These are phyloP conservation scores for Mormyrus iriodes DNA, from an alignment of 2,113 vertebrate genomes.

Conservation along the genomic window DNA sequence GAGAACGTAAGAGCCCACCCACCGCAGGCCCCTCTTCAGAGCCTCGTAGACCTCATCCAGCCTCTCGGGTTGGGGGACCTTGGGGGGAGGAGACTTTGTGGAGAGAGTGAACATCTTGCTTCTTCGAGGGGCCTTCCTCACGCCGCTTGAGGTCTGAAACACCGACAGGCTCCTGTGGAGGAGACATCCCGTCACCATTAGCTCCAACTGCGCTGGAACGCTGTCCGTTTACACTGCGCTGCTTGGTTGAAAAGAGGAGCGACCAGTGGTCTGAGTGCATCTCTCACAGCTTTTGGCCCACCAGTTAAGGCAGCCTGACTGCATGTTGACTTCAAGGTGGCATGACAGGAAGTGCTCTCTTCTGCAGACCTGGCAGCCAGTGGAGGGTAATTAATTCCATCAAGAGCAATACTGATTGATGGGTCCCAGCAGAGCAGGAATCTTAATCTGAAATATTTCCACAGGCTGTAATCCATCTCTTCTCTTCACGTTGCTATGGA, in stretches of 20 bases:
- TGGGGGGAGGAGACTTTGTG: conserved; percentile 76
- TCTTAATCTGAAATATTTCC: neutral
- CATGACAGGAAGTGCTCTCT: neutral
- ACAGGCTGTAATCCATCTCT: neutral
- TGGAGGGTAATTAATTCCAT: neutral
- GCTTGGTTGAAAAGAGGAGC: neutral
- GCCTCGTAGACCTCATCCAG: conserved; percentile 85
- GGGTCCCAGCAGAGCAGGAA: neutral
- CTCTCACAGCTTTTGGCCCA: neutral
- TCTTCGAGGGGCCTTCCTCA: conserved; percentile 76
- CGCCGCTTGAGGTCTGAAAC: conserved; percentile 77
- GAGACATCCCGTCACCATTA: neutral
- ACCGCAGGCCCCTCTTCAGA: conserved; percentile 89
- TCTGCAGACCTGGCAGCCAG: neutral
- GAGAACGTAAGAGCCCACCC: conserved; percentile 42
- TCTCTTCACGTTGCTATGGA: neutral
- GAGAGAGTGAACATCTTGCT: conserved; percentile 91
- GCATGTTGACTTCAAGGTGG: neutral
- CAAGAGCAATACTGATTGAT: neutral
- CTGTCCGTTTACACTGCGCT: neutral
- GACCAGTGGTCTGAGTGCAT: neutral
- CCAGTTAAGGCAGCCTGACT: neutral
- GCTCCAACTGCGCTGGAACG: neutral
- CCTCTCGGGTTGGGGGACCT: conserved; percentile 87
- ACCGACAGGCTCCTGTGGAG: conserved; percentile 66